Percentiles rank a stretch among this genome's conserved stretches.
Conservation (phyloP, 2,113 vertebrate genomes). For the Nycticorax nycticorax region DNA sequence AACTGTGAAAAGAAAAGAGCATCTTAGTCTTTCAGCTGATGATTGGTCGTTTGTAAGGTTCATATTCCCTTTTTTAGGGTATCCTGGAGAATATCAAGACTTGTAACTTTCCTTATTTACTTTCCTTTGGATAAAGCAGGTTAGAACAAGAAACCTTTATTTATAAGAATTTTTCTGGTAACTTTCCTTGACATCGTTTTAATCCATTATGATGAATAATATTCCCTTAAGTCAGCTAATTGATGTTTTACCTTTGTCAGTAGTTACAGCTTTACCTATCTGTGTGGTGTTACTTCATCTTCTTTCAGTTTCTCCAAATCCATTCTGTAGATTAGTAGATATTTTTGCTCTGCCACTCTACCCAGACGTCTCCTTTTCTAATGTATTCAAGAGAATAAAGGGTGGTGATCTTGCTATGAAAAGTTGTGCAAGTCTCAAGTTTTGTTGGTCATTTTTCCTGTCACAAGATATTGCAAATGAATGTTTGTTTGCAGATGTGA, state of each 20-base stretch:
- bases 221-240: background rate
- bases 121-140: background rate
- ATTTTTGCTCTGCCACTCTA: background rate
- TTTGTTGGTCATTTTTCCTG: background rate
- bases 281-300: background rate
- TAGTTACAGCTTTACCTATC: background rate
- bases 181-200: background rate
- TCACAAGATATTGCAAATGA: background rate
- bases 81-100: background rate
- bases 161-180: background rate
- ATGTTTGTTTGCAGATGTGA: background rate
- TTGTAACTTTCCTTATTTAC: background rate
- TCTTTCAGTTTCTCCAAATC: background rate
- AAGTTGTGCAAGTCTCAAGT: background rate
- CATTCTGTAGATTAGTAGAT: background rate
- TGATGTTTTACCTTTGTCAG: background rate
- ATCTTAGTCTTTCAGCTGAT: background rate
- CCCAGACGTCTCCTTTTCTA: background rate
- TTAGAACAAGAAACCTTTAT: background rate
- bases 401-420: background rate
- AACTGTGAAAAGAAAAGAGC: background rate
- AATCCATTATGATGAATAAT: background rate
- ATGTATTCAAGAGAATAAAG: background rate
- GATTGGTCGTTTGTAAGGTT: background rate
- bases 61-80: background rate